Evolutionary conservation across 2,797 vertebrate genomes (phyloP).

Genomic region (Pteronotus mesoamericanus): DNA sequence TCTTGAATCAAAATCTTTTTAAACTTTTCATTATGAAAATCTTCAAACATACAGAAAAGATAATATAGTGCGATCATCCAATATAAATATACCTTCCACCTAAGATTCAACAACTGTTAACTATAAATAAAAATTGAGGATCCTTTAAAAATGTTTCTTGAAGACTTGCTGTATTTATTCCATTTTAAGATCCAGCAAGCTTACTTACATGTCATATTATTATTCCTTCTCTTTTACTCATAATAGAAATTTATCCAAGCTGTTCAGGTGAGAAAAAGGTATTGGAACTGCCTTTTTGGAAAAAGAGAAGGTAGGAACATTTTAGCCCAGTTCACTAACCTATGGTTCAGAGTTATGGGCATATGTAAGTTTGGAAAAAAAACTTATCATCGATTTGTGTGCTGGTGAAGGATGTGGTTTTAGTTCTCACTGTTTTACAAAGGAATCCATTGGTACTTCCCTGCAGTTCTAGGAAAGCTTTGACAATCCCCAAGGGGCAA

Average conservation of each 20-base stretch:
- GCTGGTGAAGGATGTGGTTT: neutral
- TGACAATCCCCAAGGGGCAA: conserved; percentile 41
- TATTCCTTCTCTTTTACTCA: conserved; percentile 1
- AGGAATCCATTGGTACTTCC: neutral
- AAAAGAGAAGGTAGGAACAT: neutral
- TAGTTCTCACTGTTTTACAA: conserved; percentile 25
- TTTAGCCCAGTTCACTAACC: neutral
- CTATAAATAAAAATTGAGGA: neutral
- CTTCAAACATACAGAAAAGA: neutral
- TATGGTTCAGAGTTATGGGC: neutral
- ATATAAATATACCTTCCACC: neutral
- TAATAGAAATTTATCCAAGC: neutral
- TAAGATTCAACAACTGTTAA: conserved; percentile 12
- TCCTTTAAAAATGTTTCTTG: neutral
- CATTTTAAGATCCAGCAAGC: neutral
- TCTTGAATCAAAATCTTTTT: conserved; percentile 4
- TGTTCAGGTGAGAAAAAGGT: neutral
- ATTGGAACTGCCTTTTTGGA: neutral
- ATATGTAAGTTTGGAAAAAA: neutral
- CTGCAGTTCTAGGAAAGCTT: conserved; percentile 44
- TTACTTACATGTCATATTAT: neutral
- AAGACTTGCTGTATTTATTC: neutral
- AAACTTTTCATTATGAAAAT: conserved; percentile 18
- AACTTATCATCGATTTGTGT: neutral
- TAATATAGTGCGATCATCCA: neutral